Percentiles rank a stretch among this genome's conserved stretches.
Conservation (phyloP, 2,113 vertebrate species). For the Eulemur macaco region DNA sequence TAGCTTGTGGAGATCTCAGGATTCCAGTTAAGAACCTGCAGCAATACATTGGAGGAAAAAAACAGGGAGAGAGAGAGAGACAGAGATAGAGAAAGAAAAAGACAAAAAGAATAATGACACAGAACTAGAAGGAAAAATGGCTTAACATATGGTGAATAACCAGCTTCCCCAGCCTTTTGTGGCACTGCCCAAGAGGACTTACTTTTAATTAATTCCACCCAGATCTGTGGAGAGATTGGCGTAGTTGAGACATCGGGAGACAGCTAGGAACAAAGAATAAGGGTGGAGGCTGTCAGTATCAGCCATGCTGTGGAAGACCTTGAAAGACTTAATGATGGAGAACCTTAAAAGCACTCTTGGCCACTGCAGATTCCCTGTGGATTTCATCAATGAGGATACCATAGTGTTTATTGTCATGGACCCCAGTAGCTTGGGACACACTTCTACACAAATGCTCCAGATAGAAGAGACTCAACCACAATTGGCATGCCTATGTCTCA, state of each 20-base stretch:
- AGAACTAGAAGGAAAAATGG: neutral
- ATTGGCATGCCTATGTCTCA: neutral
- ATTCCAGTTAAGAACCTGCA: neutral
- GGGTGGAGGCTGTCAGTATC: neutral
- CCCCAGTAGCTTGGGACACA: neutral
- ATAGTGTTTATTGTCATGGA: neutral
- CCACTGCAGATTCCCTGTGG: neutral
- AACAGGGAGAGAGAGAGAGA: neutral
- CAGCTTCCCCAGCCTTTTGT: neutral
- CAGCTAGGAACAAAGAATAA: neutral
- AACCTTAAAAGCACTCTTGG: neutral
- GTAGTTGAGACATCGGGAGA: no score
- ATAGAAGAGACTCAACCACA: neutral
- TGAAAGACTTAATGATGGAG: neutral
- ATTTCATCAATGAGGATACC: neutral
- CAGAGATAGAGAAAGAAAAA: neutral
- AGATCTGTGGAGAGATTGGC: neutral
- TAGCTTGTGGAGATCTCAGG: neutral
- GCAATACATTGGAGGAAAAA: neutral
- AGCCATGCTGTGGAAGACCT: no score
- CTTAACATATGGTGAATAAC: neutral
- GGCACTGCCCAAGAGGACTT: neutral
- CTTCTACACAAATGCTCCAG: neutral
- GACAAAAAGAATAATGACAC: neutral
- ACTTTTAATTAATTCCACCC: neutral